Evolutionary conservation across 1,140 invertebrate genomes (phyloP).

Genomic region (Zelostemma sp.): DNA sequence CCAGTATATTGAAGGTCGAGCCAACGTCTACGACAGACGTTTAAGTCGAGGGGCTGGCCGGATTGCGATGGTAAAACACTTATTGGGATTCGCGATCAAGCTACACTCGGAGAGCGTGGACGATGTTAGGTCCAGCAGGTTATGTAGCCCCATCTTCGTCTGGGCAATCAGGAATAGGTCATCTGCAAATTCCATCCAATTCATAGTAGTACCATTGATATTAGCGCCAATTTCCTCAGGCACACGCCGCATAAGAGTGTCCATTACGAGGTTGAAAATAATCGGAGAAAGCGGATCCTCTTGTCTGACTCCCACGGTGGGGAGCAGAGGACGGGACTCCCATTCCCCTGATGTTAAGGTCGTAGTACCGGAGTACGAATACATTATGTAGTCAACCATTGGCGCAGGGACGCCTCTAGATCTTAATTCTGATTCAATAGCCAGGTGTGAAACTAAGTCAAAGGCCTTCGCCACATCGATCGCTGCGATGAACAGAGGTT

Average conservation of each 20-base stretch:
- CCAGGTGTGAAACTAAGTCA: constrained; percentile 50
- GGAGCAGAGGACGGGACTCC: background rate
- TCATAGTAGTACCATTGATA: constrained; percentile 24
- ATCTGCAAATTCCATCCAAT: constrained; percentile 62
- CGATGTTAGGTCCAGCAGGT: constrained; percentile 1
- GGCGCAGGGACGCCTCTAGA: background rate
- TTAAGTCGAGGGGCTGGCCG: constrained; percentile 27
- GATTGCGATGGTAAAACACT: constrained; percentile 52
- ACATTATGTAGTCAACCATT: background rate
- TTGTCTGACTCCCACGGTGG: background rate
- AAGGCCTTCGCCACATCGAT: constrained; percentile 61
- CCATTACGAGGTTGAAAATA: background rate
- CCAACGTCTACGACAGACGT: background rate
- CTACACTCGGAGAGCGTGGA: constrained; percentile 32
- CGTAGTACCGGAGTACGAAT: background rate
- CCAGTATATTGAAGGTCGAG: background rate
- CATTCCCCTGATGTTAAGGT: background rate
- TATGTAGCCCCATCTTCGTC: constrained; percentile 28
- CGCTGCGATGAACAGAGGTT: constrained; percentile 13
- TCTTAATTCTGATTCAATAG: constrained; percentile 30
- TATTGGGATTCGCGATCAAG: constrained; percentile 49
- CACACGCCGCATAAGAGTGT: background rate
- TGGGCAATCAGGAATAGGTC: constrained; percentile 59
- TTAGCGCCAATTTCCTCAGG: constrained; percentile 32
- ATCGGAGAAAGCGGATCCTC: constrained; percentile 6